Evolutionary conservation across 53 echinoderm and acorn worm species (phyloP).

Genomic region (Zoroaster sp.): DNA sequence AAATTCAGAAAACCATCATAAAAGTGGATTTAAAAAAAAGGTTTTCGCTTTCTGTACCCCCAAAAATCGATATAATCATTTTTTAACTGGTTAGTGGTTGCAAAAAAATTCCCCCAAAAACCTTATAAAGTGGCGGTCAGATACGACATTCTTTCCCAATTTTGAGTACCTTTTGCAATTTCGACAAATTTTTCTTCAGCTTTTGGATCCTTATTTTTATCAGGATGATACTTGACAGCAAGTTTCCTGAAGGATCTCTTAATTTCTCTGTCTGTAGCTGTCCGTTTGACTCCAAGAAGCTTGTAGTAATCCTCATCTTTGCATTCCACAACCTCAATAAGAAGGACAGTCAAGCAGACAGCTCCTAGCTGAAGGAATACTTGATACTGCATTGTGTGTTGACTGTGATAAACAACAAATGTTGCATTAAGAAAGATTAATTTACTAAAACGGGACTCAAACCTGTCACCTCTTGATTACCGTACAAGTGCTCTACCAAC

Average conservation of each 20-base stretch:
- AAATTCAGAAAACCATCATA: too few species aligned
- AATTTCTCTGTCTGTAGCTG: slow-evolving; percentile 76
- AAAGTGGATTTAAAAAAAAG: too few species aligned
- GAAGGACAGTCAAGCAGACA: slow-evolving; percentile 54
- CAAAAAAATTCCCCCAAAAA: too few species aligned
- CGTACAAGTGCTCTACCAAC: too few species aligned
- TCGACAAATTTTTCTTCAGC: slow-evolving; percentile 89
- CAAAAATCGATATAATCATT: too few species aligned
- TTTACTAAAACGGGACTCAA: too few species aligned
- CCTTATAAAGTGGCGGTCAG: too few species aligned
- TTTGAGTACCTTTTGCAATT: slow-evolving; percentile 98
- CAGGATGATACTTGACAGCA: slow-evolving; percentile 94
- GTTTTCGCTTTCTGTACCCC: too few species aligned
- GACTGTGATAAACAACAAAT: background rate
- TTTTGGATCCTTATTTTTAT: slow-evolving; percentile 94
- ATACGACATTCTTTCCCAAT: too few species aligned
- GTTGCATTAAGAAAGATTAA: too few species aligned
- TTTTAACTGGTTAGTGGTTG: too few species aligned
- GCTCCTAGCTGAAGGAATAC: slow-evolving; percentile 44
- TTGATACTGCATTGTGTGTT: slow-evolving; percentile 16
- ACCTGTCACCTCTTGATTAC: too few species aligned
- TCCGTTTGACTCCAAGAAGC: slow-evolving; percentile 71
- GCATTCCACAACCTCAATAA: slow-evolving; percentile 58
- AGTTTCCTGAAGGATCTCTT: slow-evolving; percentile 94
- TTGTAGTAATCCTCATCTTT: slow-evolving; percentile 74